A percentile compares a stretch with the other conserved stretches of the same genome.
Evolutionary conservation across 1,140 invertebrate species (phyloP).

Genomic region (Euura saliciscinereae): DNA sequence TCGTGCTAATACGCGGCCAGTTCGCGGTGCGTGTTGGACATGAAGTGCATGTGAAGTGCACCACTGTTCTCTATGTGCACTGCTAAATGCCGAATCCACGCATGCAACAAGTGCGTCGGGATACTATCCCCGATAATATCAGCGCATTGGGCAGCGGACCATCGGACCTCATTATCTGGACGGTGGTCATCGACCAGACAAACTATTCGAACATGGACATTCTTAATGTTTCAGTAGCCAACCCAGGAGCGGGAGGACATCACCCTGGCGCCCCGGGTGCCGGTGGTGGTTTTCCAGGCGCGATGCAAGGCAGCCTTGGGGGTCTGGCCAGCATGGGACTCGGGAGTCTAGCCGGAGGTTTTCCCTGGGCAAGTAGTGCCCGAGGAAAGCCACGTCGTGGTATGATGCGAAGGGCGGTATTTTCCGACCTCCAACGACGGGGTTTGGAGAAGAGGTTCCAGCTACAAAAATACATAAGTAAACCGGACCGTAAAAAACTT

Average conservation of each 20-base stretch:
- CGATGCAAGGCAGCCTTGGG: slow-evolving; percentile 46
- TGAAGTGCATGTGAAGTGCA: slow-evolving; percentile 59
- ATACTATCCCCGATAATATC: slow-evolving; percentile 42
- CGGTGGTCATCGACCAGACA: too few relatives aligned
- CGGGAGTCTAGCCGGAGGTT: slow-evolving; percentile 59
- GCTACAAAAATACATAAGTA: slow-evolving; percentile 98
- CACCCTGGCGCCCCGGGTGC: slow-evolving; percentile 56
- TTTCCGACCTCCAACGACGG: slow-evolving; percentile 91
- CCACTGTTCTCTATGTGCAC: slow-evolving; percentile 24
- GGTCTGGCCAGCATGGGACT: slow-evolving; percentile 50
- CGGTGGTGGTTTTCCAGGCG: slow-evolving; percentile 66
- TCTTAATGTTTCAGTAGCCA: slow-evolving; percentile 25
- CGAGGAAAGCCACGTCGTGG: slow-evolving; percentile 86
- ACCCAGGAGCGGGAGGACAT: slow-evolving; percentile 46
- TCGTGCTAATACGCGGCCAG: not conserved
- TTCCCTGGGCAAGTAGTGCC: slow-evolving; percentile 81
- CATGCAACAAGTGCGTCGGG: slow-evolving; percentile 59
- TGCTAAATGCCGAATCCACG: slow-evolving; percentile 49
- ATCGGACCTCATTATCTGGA: too few relatives aligned
- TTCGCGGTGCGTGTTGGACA: slow-evolving; percentile 37
- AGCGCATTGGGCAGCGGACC: too few relatives aligned
- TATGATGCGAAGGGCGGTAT: slow-evolving; percentile 93
- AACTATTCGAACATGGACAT: not conserved
- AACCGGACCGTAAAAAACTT: slow-evolving; percentile 94
- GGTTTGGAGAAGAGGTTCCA: slow-evolving; percentile 94